Conservation (phyloP, 2,888 invertebrate genomes). For the Lymantria dispar region DNA sequence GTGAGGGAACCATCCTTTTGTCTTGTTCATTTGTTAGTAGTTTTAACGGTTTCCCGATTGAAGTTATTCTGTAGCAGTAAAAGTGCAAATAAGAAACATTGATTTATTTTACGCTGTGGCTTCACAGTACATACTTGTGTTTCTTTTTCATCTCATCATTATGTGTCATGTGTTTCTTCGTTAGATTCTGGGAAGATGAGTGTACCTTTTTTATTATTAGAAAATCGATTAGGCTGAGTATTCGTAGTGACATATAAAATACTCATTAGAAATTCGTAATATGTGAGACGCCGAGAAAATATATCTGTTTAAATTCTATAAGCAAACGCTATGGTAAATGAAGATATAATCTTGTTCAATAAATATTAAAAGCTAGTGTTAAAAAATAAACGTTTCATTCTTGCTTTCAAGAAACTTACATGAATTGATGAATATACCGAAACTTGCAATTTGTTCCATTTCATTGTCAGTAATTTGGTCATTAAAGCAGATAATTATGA, state of each 20-base stretch:
- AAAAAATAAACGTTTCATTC: no score
- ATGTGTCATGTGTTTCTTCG: conserved; percentile 44
- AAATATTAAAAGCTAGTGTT: no score
- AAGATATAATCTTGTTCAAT: no score
- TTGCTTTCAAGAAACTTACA: no score
- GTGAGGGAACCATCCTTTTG: conserved; percentile 52
- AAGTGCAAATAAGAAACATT: conserved; percentile 16
- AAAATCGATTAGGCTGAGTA: conserved; percentile 21
- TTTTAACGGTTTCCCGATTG: conserved; percentile 39
- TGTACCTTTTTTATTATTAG: conserved; percentile 34
- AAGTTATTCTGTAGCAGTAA: conserved; percentile 29
- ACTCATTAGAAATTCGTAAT: background rate
- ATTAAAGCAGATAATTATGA: no score
- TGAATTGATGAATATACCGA: no score
- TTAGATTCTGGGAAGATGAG: conserved; percentile 41
- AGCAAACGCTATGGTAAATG: no score
- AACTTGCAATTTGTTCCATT: no score
- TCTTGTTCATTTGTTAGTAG: conserved; percentile 38
- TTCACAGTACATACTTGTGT: conserved; percentile 41
- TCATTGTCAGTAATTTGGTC: no score
- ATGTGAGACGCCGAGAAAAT: no score
- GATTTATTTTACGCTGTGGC: conserved; percentile 27
- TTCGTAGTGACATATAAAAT: conserved; percentile 12
- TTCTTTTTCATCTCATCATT: conserved; percentile 45
- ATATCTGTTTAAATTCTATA: no score